Percentiles rank a stretch among this genome's conserved stretches.
Conservation (phyloP, 2,888 invertebrate species). For the Halictus quadricinctus region DNA sequence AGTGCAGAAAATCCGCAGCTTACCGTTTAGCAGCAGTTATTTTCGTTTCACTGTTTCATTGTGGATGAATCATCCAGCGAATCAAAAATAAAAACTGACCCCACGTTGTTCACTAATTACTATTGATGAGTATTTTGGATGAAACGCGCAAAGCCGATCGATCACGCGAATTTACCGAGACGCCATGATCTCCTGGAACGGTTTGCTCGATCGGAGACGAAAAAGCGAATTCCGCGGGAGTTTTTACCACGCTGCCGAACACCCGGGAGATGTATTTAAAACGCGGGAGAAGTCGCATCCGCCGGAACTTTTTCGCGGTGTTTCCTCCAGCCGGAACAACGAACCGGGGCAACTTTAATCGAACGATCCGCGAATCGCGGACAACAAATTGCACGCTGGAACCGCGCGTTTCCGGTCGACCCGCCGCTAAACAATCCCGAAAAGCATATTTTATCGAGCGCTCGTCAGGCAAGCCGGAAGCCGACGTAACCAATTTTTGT, state of each 20-base stretch:
- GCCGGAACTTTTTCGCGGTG: slow-evolving; percentile 27
- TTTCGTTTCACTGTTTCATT: too few species aligned
- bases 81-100: too few species aligned
- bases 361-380: slow-evolving; percentile 37
- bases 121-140: too few species aligned
- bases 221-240: not conserved
- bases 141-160: not conserved
- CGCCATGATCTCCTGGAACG: not conserved
- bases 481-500: slow-evolving; percentile 35
- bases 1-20: too few species aligned
- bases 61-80: too few species aligned
- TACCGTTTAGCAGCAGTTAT: too few species aligned
- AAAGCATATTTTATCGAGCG: slow-evolving; percentile 32
- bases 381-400: slow-evolving; percentile 11
- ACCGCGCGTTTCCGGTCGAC: slow-evolving; percentile 35
- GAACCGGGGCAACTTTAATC: slow-evolving; percentile 17
- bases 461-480: slow-evolving; percentile 17
- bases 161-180: not conserved
- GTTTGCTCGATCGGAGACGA: not conserved
- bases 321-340: slow-evolving; percentile 24
- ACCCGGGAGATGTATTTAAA: slow-evolving; percentile 12
- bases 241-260: not conserved
- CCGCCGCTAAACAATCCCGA: slow-evolving; percentile 34
- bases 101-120: too few species aligned
- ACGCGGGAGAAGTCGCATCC: not conserved